These are phyloP conservation scores for Gryllus bimaculatus DNA, from an alignment of 1,140 invertebrate genomes.

Conservation along the genomic window DNA sequence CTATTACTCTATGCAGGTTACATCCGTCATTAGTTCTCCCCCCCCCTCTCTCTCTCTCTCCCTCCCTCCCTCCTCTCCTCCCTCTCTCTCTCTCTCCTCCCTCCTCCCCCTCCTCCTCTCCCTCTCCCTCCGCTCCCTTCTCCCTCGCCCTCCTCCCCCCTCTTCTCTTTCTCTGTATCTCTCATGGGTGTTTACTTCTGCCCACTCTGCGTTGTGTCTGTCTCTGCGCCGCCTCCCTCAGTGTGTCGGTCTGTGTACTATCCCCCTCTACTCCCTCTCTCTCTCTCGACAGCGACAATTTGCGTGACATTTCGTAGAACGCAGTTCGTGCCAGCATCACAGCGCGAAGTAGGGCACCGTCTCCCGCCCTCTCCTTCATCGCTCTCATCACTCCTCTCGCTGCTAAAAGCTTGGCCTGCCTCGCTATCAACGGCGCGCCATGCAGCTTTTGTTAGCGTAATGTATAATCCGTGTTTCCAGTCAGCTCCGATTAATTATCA, in stretches of 20 bases:
- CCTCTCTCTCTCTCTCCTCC: too few species aligned
- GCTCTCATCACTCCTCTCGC: not conserved
- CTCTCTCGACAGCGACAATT: not conserved
- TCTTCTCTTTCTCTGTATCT: too few species aligned
- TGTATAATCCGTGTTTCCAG: conserved; percentile 17
- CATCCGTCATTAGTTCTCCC: too few species aligned
- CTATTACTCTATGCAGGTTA: too few species aligned
- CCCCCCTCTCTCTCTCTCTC: too few species aligned
- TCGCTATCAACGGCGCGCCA: not conserved
- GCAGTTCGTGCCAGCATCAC: not conserved
- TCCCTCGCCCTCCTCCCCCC: too few species aligned
- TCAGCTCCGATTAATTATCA: conserved; percentile 18
- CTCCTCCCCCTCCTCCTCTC: too few species aligned
- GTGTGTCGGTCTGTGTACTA: not conserved
- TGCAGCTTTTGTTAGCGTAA: conserved; percentile 9
- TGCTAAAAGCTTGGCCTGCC: not conserved
- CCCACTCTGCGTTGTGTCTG: too few species aligned
- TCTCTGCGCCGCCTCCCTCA: not conserved
- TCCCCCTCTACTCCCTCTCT: not conserved
- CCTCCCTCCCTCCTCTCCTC: too few species aligned
- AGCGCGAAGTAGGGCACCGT: not conserved
- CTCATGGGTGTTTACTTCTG: too few species aligned
- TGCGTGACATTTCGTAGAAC: not conserved
- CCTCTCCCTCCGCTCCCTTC: too few species aligned
- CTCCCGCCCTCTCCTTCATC: not conserved